Percentiles rank a stretch among this genome's conserved stretches.
These are phyloP conservation scores for Trachelus stipa DNA, from an alignment of 2,888 invertebrate species.

Conservation along the genomic window DNA sequence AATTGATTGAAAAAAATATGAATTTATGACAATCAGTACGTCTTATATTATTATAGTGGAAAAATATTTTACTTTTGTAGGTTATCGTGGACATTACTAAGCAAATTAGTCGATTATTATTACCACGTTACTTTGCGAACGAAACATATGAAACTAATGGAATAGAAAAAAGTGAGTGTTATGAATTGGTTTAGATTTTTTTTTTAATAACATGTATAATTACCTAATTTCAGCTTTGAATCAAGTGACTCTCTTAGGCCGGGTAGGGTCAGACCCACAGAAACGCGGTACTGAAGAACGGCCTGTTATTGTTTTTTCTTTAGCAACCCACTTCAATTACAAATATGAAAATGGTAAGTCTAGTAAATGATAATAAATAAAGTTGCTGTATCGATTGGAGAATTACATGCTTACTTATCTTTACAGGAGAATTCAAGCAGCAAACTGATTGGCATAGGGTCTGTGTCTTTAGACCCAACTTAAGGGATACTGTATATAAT, in stretches of 20 bases:
- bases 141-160: background rate
- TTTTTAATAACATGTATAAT: background rate
- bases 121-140: background rate
- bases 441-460: slow-evolving; percentile 94
- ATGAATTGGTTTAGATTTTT: background rate
- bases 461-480: slow-evolving; percentile 85
- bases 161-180: background rate
- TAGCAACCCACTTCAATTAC: slow-evolving; percentile 91
- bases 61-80: background rate
- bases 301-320: slow-evolving; percentile 88
- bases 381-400: background rate
- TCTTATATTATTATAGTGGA: background rate
- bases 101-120: background rate
- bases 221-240: slow-evolving; percentile 76
- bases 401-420: slow-evolving; percentile 28
- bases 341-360: slow-evolving; percentile 69
- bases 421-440: slow-evolving; percentile 82
- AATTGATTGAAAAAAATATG: background rate
- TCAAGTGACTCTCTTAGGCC: slow-evolving; percentile 84
- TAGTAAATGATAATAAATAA: background rate
- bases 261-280: slow-evolving; percentile 91
- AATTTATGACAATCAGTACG: background rate
- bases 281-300: slow-evolving; percentile 83
- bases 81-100: background rate
- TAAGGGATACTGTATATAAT: slow-evolving; percentile 83